Conservation (phyloP, 2,113 vertebrate genomes). For the Neodontobutis hainanensis region DNA sequence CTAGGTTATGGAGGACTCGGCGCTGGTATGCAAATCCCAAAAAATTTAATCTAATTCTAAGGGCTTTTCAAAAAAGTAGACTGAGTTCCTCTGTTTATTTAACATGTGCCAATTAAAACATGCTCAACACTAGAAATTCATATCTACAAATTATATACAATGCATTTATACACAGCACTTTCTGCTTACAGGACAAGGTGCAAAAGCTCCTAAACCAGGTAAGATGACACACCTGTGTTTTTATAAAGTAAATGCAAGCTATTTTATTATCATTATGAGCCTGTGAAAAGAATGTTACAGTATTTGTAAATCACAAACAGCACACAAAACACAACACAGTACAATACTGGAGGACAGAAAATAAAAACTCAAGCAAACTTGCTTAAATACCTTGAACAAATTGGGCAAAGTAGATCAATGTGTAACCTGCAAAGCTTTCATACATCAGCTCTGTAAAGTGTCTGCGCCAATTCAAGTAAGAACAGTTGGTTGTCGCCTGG, state of each 20-base stretch:
- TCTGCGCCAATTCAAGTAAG: slow-evolving; percentile 12
- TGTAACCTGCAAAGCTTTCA: slow-evolving; percentile 4
- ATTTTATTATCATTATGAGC: background rate
- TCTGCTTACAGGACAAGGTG: slow-evolving; percentile 59
- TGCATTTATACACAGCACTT: slow-evolving; percentile 3
- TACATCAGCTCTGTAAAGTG: slow-evolving; percentile 4
- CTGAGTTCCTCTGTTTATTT: background rate
- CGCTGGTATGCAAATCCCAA: slow-evolving; percentile 47
- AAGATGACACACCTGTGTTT: slow-evolving; percentile 2
- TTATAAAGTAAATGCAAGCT: background rate
- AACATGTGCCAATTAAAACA: background rate
- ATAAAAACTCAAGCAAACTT: too few species aligned
- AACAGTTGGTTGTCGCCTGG: slow-evolving; percentile 34
- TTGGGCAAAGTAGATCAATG: background rate
- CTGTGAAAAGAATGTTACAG: too few species aligned
- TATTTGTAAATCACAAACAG: too few species aligned
- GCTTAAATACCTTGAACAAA: background rate
- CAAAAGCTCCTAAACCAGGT: slow-evolving; percentile 73
- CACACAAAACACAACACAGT: too few species aligned
- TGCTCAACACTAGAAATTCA: too few species aligned
- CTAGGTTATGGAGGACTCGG: slow-evolving; percentile 53
- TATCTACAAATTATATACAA: too few species aligned
- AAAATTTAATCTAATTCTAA: background rate
- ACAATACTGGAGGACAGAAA: too few species aligned
- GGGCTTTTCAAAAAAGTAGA: background rate